Evolutionary conservation across 2,888 invertebrate genomes (phyloP).

Genomic region (Bellardia pandia): DNA sequence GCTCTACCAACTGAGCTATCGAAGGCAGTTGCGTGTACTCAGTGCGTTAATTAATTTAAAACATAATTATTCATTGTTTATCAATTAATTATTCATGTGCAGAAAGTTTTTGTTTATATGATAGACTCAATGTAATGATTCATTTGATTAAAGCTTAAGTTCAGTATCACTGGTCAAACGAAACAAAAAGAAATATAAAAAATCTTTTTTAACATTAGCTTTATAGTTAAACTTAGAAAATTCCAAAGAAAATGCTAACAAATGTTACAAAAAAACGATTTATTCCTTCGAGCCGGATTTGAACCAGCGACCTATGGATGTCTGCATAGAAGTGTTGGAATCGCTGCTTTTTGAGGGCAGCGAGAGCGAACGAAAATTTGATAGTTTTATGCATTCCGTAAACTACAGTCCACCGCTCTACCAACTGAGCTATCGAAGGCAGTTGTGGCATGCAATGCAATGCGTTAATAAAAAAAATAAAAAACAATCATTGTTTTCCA

Average conservation of each 20-base stretch:
- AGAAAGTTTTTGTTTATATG: no score
- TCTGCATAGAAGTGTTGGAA: constrained; percentile 73
- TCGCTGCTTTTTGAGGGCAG: constrained; percentile 30
- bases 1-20: constrained; percentile 78
- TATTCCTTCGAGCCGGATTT: constrained; percentile 88
- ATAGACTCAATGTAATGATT: no score
- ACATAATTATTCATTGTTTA: neutral
- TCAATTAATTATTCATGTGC: no score
- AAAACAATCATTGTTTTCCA: neutral
- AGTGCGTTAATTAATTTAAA: neutral
- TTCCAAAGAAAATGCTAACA: no score
- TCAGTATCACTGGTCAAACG: no score
- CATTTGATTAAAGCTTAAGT: no score
- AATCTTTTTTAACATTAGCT: no score
- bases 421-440: constrained; percentile 76
- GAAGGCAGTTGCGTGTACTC: constrained; percentile 75
- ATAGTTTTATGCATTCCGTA: constrained; percentile 48
- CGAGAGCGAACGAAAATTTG: constrained; percentile 10
- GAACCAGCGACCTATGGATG: constrained; percentile 89
- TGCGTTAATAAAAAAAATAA: neutral
- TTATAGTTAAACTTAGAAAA: no score
- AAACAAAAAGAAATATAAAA: no score
- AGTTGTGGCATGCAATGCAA: neutral
- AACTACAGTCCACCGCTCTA: constrained; percentile 78
- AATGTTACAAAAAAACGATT: no score